Conservation (phyloP, 2,113 vertebrate species). For the Dascyllus trimaculatus region DNA sequence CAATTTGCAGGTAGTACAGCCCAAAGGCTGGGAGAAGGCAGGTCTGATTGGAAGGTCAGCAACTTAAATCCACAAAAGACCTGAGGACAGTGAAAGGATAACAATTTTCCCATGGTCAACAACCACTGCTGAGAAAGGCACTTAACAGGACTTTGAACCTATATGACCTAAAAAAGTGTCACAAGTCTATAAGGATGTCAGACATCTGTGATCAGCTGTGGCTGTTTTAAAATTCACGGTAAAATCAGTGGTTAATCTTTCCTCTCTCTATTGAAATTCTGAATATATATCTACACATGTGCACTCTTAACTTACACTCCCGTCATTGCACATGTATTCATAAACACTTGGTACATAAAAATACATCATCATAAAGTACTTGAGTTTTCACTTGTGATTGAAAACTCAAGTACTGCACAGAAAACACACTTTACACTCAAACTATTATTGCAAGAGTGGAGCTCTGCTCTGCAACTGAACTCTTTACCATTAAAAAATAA, state of each 20-base stretch:
- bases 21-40: slow-evolving; percentile 34
- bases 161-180: not conserved
- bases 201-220: not conserved
- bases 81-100: slow-evolving; percentile 19
- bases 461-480: no score
- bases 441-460: no score
- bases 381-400: not conserved
- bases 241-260: not conserved
- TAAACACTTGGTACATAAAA: no score
- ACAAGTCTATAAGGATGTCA: not conserved
- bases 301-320: not conserved
- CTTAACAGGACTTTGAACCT: slow-evolving; percentile 27
- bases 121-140: slow-evolving; percentile 15
- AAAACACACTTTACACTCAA: not conserved
- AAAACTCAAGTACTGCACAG: not conserved
- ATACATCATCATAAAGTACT: no score
- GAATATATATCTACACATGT: not conserved
- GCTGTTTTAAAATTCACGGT: not conserved
- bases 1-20: slow-evolving; percentile 47
- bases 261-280: not conserved
- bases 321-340: not conserved
- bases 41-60: slow-evolving; percentile 35
- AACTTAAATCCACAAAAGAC: slow-evolving; percentile 33
- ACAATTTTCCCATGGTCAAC: slow-evolving; percentile 33
- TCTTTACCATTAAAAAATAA: no score